Evolutionary conservation across 1,140 invertebrate genomes (phyloP).

Genomic region (Bombus soroeensis): DNA sequence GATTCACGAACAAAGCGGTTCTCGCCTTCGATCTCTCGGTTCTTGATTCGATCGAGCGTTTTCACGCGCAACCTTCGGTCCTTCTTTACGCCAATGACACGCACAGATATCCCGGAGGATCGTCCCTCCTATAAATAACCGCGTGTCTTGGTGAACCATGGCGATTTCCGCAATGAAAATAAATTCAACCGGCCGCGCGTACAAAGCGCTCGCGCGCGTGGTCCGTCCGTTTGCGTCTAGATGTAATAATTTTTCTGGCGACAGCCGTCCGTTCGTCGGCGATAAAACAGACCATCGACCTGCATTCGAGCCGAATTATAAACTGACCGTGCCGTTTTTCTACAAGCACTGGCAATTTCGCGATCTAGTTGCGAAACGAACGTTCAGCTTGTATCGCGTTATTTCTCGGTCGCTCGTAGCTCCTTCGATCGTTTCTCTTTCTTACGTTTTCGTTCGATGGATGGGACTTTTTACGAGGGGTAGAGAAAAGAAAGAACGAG

Average conservation of each 20-base stretch:
- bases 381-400: not conserved
- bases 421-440: not conserved
- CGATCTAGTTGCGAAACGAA: slow-evolving; percentile 6
- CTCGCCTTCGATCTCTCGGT: not conserved
- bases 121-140: slow-evolving; percentile 64
- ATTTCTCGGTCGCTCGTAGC: not conserved
- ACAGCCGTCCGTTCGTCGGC: slow-evolving; percentile 45
- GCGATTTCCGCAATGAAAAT: slow-evolving; percentile 69
- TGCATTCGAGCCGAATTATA: slow-evolving; percentile 56
- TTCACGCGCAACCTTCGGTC: slow-evolving; percentile 16
- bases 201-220: not conserved
- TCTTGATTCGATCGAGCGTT: not conserved
- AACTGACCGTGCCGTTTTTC: slow-evolving; percentile 29
- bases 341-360: not conserved
- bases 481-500: not conserved
- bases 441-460: too few species aligned
- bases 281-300: slow-evolving; percentile 64
- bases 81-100: not conserved
- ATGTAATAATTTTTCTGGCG: slow-evolving; percentile 59
- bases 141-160: slow-evolving; percentile 56
- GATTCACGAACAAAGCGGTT: not conserved
- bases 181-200: slow-evolving; percentile 53
- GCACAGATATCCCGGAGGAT: slow-evolving; percentile 29
- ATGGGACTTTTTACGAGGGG: not conserved
- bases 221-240: slow-evolving; percentile 13